Evolutionary conservation across 2,888 invertebrate species (phyloP).

Genomic region (Rhagonycha lutea): DNA sequence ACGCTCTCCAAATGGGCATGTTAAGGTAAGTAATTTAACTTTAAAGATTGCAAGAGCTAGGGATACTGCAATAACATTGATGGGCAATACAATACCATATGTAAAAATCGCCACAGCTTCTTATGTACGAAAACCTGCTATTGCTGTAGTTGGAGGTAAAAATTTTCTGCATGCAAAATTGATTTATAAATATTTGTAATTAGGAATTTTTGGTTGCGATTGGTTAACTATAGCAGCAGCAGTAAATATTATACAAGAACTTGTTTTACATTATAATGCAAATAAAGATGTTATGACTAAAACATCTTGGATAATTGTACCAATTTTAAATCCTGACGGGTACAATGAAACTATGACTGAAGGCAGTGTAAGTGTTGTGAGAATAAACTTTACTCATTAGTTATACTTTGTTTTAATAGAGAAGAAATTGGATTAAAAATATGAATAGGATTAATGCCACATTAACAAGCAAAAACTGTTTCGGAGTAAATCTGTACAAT

Average conservation of each 20-base stretch:
- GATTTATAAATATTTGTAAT: not conserved
- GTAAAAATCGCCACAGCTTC: slow-evolving; percentile 1
- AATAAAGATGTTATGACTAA: not conserved
- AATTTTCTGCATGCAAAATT: not conserved
- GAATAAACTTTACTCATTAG: not conserved
- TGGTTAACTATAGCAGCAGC: slow-evolving; percentile 4
- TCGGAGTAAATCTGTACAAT: not conserved
- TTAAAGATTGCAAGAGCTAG: not conserved
- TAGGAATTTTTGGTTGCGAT: not conserved
- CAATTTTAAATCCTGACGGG: slow-evolving; percentile 8
- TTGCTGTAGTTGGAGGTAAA: slow-evolving; percentile 8
- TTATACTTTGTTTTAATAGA: not conserved
- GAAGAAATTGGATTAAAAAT: slow-evolving; percentile 5
- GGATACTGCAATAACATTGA: not conserved
- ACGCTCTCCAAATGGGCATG: not conserved
- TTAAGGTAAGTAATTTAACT: not conserved
- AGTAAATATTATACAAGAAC: not conserved
- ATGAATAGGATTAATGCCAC: not conserved
- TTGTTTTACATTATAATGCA: not conserved
- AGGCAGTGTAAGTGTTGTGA: not conserved
- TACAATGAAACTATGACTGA: not conserved
- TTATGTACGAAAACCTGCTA: slow-evolving; percentile 2
- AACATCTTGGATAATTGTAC: not conserved
- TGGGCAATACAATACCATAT: slow-evolving; percentile 3
- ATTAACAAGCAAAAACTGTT: not conserved